Evolutionary conservation across 2,888 invertebrate genomes (phyloP), one percentile per base, ranked within the genome.

Genomic region (Resseliella maxima): DNA sequence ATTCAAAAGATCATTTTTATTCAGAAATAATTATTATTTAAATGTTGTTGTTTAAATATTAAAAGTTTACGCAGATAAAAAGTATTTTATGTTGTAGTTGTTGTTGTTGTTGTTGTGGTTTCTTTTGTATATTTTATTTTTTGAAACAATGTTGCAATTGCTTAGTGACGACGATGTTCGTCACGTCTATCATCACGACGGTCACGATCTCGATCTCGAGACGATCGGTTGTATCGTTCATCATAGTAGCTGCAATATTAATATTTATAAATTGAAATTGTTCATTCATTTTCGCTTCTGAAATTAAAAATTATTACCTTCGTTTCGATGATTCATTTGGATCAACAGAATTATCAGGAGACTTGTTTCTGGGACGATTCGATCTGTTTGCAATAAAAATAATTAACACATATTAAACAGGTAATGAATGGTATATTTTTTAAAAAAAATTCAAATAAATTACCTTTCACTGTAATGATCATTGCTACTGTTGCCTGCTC

Each of bases 211-310:
- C 92, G 93, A 92, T 94, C 95, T 89, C 92, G 93, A 90, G 92
- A 95, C 90, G 93, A 94, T 88, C 93, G 93, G 86, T 95, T 94
- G 92, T 97, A 97, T 87, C 97, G 93, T 91, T 97, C 97, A 89
- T 97, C 97, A 91, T 97, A 97, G 92, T 97, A 97, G 87, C 94
- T 83, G 72, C 3, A 72, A 72, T 59, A 50, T 21, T 50, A 27
- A 35, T 31, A 72, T 72, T 31, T 2, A 15, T 1, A 72, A 1
- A 72, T 31, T 72, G 31, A 59, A 59, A n/a, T 24, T 24, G 50
- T 8, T 12, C 21, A 59, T 59, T 59, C 3, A 24, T 24, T 8
- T 24, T 8, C 1, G 3, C 3, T n/a, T n/a, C n/a, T n/a, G 6
- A 59, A 59, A 1, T n/a, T 59, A n/a, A 59, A 24, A 24, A 18